Base-by-base conservation (phyloP, 2,888 invertebrate species). In the Hydroisotoma schaefferi region DNA sequence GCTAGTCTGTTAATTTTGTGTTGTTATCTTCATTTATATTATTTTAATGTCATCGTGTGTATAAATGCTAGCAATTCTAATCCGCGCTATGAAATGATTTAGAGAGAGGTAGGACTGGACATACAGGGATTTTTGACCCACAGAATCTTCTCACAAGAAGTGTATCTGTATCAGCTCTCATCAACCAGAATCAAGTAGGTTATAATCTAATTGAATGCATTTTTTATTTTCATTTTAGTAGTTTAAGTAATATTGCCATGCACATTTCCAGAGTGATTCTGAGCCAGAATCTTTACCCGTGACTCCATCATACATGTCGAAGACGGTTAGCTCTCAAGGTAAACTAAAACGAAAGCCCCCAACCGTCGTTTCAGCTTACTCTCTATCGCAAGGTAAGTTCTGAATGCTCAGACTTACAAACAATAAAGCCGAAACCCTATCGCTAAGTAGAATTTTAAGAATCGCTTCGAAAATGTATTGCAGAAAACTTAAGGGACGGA, bases 281-380 rank as follows among this genome's bases (percentile, higher is more conserved):
- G 71, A 72, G 46, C 66, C 68, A 29, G 71, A 72, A 61, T 70
- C 70, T 49, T 60, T 72, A 49, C 70, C 69, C 44, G 61, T 61
- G 29, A 65, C 67, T 47, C 71, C 71, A 5, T 69, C 69, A 23
- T 72, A 72, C 40, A 72, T 72, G 71, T 64, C 67, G 44, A 68
- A 72, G 58, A 72, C 71, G 43, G 67, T 69, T 33, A 69, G 69
- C 54, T 67, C 66, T 55, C 63, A 64, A 59, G 67, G 65, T 28
- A 72, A 72, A 62, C 47, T 44, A 15, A 60, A 65, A 59, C 55
- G 67, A 56, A 72, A 72, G 40, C 65, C 68, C 40, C 62, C 69
- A 40, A 69, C 57, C 27, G 68, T 68, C 26, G 49, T 63, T 18
- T 68, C 69, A 53, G 68, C 69, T 12, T 71, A 68, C 48, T 71